A percentile compares a stretch with the other conserved stretches of the same genome.
Conservation (phyloP, 92 coral and sea anemone genomes). For the Epizoanthus stellaris region DNA sequence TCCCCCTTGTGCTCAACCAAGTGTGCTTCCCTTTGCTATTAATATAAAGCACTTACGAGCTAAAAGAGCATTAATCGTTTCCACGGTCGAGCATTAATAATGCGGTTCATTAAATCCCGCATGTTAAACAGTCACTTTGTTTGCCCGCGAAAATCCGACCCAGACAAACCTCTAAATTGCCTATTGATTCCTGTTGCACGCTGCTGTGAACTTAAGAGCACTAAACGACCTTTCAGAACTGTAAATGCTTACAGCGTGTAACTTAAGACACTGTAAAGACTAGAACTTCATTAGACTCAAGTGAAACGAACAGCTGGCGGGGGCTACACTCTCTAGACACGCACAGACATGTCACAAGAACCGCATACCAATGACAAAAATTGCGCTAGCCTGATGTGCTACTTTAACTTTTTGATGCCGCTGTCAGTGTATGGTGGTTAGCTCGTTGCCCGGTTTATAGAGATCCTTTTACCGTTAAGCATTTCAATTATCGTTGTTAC, state of each 20-base stretch:
- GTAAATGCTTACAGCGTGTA: constrained; percentile 38
- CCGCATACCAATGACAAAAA: constrained; percentile 27
- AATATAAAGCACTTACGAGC: constrained; percentile 18
- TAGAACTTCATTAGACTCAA: constrained; percentile 31
- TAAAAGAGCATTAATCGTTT: constrained; percentile 18
- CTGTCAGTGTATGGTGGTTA: neutral
- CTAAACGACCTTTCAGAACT: constrained; percentile 44
- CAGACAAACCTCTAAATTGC: constrained; percentile 12
- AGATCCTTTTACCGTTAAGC: neutral
- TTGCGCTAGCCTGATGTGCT: constrained; percentile 3
- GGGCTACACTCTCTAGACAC: constrained; percentile 5
- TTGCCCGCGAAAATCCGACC: constrained; percentile 35
- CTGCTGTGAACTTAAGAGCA: constrained; percentile 36
- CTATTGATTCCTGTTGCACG: constrained; percentile 42
- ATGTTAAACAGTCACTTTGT: constrained; percentile 33
- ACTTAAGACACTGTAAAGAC: constrained; percentile 7
- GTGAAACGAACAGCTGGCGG: constrained; percentile 23
- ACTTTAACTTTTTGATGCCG: constrained; percentile 24
- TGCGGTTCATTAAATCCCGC: constrained; percentile 29
- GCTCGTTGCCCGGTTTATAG: too few species aligned
- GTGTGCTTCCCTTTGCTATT: constrained; percentile 1
- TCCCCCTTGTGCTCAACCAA: neutral
- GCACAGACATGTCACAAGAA: constrained; percentile 43
- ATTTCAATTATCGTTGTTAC: constrained; percentile 13
- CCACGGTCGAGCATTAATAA: constrained; percentile 7